phyloP scores from a whole-genome alignment of 2,888 invertebrate genomes.

The Pammene aurita region DNA sequence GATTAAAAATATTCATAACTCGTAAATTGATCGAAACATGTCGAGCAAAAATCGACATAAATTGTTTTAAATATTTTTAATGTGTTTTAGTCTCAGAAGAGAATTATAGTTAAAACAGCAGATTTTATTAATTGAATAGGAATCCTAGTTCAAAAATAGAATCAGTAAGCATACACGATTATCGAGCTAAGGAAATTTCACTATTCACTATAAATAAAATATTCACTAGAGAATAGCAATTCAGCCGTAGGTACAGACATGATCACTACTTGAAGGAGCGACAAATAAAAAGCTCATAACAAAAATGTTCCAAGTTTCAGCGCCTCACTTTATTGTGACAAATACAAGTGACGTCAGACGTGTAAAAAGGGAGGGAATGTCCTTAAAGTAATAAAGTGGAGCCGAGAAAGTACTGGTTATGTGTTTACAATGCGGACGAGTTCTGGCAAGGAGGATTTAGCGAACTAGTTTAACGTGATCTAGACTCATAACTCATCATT shows the following conservation, averaged over 20 bases:
- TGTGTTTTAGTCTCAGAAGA: too few species aligned
- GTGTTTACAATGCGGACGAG: background rate
- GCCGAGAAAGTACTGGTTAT: background rate
- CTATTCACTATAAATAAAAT: background rate
- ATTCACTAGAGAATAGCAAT: background rate
- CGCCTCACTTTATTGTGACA: conserved; percentile 41
- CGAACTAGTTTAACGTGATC: background rate
- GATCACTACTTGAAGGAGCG: conserved; percentile 14
- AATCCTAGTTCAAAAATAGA: too few species aligned
- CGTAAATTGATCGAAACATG: too few species aligned
- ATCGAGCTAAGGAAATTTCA: background rate
- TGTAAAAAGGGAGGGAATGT: conserved; percentile 31
- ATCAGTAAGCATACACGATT: too few species aligned
- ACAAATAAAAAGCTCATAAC: conserved; percentile 23
- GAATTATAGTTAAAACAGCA: too few species aligned
- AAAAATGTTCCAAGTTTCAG: conserved; percentile 26
- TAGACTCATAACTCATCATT: too few species aligned
- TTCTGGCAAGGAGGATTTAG: background rate
- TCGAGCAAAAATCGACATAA: too few species aligned
- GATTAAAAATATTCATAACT: too few species aligned
- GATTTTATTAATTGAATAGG: too few species aligned
- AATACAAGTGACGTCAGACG: conserved; percentile 42
- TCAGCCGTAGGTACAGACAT: background rate
- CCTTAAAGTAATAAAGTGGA: conserved; percentile 37
- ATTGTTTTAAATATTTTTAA: too few species aligned